Base-by-base conservation (phyloP, 2,113 vertebrate species). In the Myodes glareolus region DNA sequence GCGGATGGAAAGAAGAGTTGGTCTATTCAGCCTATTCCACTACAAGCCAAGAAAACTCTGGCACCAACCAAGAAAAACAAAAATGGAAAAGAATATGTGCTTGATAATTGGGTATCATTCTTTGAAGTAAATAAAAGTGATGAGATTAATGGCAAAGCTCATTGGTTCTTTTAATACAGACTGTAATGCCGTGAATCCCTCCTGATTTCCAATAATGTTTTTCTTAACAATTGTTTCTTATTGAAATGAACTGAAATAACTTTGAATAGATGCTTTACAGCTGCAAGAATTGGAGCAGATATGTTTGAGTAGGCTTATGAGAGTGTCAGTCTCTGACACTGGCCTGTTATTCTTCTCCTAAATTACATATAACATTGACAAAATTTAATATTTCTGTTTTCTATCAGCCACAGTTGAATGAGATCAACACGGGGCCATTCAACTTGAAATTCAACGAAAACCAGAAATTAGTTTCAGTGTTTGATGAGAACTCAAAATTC, bases 241-340 rank as follows among this genome's bases (percentile, higher is more conserved):
- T 92, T 92, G 85, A 91, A 91, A 94, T 96, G 67, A 89, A 92
- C 94, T 94, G 77, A 93, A 95, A 95, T 97, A 98, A 93, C 92
- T 72, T 67, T 87, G 86, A 92, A 97, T 67, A 95, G 85, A 75
- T n/a, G 67, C 95, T 65, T 82, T 67, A 55, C 3, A 88, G 94
- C 92, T 88, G 88, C 86, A 92, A 58, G 73, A 17, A 27, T 75
- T 91, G 67, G 67, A 94, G 23, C 39, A 94, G 72, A 88, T 81
- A 70, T 39, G 47, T 81, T 85, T 70, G 61, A 81, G 27, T 45
- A 80, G 94, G 61, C 27, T 91, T 65, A 58, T 52, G 52, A 85
- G 75, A 93, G 93, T 96, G 95, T 95, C 76, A 84, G 55, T 89
- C 42, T 95, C n/a, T 90, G 55, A 52, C 75, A 92, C 88, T 89